Base-by-base conservation (phyloP, 2,888 invertebrate genomes). In the Halocaridina rubra region DNA sequence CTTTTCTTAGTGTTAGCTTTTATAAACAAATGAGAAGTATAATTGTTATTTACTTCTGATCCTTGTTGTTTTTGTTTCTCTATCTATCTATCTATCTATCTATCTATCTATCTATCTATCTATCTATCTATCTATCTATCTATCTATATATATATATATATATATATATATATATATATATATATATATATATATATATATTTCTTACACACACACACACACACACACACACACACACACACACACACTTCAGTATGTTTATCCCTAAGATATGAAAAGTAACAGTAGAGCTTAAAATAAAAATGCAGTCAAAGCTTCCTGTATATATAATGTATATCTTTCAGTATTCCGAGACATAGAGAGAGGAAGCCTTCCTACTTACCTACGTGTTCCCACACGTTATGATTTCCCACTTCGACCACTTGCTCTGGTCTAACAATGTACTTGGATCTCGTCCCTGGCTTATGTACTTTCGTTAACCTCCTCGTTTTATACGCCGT, bases 391-490 rank as follows among this genome's bases (percentile, higher is more conserved):
- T 89, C 89, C 90, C 90, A 90, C 13, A 89, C 89, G 13, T 88
- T 86, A 82, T 91, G 90, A 80, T 90, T 90, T 8, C 91, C 91
- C 0, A 90, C 89, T 86, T 90, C 90, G n/a, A 90, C 79, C 1
- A 89, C 89, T 22, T 89, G 86, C n/a, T 89, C 88, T 0, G 90
- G 90, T 10, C 89, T 86, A 22, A 90, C 89, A 5, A 91, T 89
- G 81, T 90, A 91, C 88, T 91, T 91, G 53, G 91, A 90, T 13
- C 97, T 94, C 22, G 81, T 79, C 19, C 89, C 88, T 69, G 88
- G 88, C 39, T 88, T 88, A 85, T 89, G 89, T 0, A 89, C 80
- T 4, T 81, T 77, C 5, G 69, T 78, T 29, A 89, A 84, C 13
- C 91, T 88, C 8, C 86, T 86, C 3, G 90, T 90, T 85, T 90